These are phyloP conservation scores for Phylloscopus trochiloides DNA, from an alignment of 2,113 vertebrate species.

Conservation along the genomic window DNA sequence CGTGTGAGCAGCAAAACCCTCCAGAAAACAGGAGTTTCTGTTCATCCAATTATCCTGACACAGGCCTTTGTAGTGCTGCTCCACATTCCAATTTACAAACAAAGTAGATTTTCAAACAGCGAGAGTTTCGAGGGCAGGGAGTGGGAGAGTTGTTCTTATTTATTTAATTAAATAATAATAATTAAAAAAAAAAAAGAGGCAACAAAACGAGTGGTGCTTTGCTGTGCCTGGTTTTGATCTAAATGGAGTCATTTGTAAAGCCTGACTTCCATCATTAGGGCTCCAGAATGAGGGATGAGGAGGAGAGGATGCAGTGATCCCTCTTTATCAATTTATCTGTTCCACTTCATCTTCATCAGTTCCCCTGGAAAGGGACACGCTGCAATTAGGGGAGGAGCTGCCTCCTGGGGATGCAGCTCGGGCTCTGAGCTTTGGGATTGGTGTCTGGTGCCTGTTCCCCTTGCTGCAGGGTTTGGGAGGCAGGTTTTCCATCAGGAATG, in stretches of 20 bases:
- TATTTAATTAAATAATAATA: neutral
- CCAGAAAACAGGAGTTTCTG: constrained; percentile 10
- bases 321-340: neutral
- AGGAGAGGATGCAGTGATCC: neutral
- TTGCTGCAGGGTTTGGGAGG: neutral
- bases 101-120: neutral
- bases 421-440: neutral
- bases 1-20: neutral
- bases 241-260: neutral
- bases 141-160: neutral
- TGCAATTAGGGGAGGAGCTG: neutral
- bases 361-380: neutral
- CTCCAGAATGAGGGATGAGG: neutral
- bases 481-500: neutral
- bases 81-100: neutral
- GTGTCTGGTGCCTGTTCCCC: neutral
- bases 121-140: neutral
- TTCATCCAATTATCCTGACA: constrained; percentile 29
- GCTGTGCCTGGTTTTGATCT: neutral
- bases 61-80: neutral
- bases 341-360: neutral
- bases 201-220: fast-evolving
- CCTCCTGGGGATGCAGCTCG: neutral
- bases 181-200: neutral
- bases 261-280: neutral